These are phyloP conservation scores for Acronicta psi DNA, from an alignment of 2,888 invertebrate genomes.

Conservation along the genomic window DNA sequence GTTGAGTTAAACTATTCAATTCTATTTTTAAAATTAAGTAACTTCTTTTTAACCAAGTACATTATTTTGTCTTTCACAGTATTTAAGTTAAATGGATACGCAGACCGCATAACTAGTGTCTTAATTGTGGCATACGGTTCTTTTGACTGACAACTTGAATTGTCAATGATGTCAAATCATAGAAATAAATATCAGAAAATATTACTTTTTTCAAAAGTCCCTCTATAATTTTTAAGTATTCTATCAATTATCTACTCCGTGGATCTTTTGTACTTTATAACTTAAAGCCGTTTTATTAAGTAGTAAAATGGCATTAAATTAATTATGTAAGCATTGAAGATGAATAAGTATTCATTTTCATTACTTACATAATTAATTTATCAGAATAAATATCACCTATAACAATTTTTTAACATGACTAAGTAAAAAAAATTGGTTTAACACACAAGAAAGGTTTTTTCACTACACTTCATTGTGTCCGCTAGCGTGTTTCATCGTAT, in stretches of 20 bases:
- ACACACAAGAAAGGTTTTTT: slow-evolving; percentile 12
- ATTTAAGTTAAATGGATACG: slow-evolving; percentile 19
- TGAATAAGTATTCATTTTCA: too few relatives aligned
- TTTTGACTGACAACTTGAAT: slow-evolving; percentile 11
- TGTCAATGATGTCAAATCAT: background rate
- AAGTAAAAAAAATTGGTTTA: too few relatives aligned
- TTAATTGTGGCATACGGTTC: slow-evolving; percentile 16
- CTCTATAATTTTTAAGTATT: slow-evolving; percentile 1
- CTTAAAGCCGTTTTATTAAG: background rate
- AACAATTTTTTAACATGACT: too few relatives aligned
- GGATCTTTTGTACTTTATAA: slow-evolving; percentile 2
- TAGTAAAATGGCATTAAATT: too few relatives aligned
- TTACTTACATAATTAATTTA: too few relatives aligned
- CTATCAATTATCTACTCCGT: background rate
- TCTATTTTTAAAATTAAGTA: slow-evolving; percentile 30
- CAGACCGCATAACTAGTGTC: slow-evolving; percentile 11
- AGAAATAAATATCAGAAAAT: slow-evolving; percentile 5
- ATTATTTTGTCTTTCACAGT: background rate
- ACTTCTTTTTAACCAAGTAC: slow-evolving; percentile 8
- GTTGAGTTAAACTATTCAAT: slow-evolving; percentile 1
- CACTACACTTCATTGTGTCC: slow-evolving; percentile 45
- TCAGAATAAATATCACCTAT: too few relatives aligned
- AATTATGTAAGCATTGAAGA: too few relatives aligned
- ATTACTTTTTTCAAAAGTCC: slow-evolving; percentile 7
- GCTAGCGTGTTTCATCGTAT: slow-evolving; percentile 33